These are phyloP conservation scores for Pollenia griseotomentosa DNA, from an alignment of 2,888 invertebrate species.

Conservation along the genomic window DNA sequence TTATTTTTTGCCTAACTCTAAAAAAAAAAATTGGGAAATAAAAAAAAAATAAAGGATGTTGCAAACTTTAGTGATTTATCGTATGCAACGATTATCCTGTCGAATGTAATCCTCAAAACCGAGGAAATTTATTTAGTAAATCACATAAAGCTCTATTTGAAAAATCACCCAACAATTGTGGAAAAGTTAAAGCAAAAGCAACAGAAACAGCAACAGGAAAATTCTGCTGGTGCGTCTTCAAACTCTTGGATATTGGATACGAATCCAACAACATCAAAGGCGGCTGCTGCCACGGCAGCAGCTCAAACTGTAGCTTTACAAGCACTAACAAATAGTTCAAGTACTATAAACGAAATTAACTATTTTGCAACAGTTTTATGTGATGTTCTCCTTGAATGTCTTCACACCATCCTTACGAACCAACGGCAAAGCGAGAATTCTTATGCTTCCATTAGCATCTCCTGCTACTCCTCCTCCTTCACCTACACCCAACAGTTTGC, in stretches of 20 bases:
- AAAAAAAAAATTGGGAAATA: slow-evolving; percentile 36
- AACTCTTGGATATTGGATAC: slow-evolving; percentile 59
- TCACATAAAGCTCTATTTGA: slow-evolving; percentile 84
- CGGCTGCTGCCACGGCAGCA: slow-evolving; percentile 57
- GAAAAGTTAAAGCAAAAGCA: slow-evolving; percentile 71
- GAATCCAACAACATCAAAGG: slow-evolving; percentile 66
- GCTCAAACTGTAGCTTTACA: slow-evolving; percentile 55
- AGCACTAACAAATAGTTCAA: slow-evolving; percentile 66
- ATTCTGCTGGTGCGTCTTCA: slow-evolving; percentile 71
- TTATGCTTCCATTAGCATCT: not conserved
- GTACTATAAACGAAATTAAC: slow-evolving; percentile 82
- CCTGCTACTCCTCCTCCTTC: not conserved
- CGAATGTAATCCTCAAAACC: slow-evolving; percentile 84
- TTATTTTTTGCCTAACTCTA: slow-evolving; percentile 65
- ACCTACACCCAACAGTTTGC: slow-evolving; percentile 59
- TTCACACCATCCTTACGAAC: slow-evolving; percentile 77
- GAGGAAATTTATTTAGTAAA: slow-evolving; percentile 84
- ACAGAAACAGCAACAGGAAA: slow-evolving; percentile 71
- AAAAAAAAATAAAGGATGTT: slow-evolving; percentile 78
- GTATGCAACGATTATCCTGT: slow-evolving; percentile 83
- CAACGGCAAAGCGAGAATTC: slow-evolving; percentile 51
- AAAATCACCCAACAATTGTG: slow-evolving; percentile 82
- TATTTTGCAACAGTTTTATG: slow-evolving; percentile 83
- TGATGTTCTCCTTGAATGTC: slow-evolving; percentile 81
- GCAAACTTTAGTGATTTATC: slow-evolving; percentile 83